A percentile compares a stretch with the other conserved stretches of the same genome.
Conservation (phyloP, 2,113 vertebrate species). For the Erythrolamprus reginae region DNA sequence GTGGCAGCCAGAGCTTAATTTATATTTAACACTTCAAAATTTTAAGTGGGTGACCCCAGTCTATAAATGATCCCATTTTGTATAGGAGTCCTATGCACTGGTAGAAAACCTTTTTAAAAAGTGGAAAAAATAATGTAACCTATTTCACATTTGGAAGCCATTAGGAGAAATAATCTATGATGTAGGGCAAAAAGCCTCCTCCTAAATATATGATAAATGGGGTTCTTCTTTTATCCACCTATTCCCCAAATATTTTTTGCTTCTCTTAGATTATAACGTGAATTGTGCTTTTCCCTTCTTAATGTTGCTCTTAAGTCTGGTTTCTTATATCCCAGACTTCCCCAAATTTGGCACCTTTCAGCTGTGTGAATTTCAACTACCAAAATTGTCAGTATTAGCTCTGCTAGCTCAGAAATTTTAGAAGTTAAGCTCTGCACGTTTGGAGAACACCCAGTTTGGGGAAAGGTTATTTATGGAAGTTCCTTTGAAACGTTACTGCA, state of each 20-base stretch:
- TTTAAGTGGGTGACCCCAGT: neutral
- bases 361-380: neutral
- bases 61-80: neutral
- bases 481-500: neutral
- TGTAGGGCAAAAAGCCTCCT: neutral
- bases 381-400: neutral
- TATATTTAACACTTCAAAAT: neutral
- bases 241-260: neutral
- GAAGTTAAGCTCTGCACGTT: neutral
- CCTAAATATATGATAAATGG: neutral
- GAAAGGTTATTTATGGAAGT: neutral
- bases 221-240: neutral
- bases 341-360: neutral
- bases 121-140: neutral
- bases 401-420: neutral
- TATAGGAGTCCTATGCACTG: neutral
- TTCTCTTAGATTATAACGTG: neutral
- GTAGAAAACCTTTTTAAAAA: neutral
- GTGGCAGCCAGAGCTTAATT: neutral
- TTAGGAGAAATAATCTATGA: neutral
- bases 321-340: neutral
- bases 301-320: neutral
- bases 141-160: neutral
- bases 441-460: neutral
- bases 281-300: neutral